Conservation (phyloP, 2,113 vertebrate genomes). For the Fukomys damarensis region DNA sequence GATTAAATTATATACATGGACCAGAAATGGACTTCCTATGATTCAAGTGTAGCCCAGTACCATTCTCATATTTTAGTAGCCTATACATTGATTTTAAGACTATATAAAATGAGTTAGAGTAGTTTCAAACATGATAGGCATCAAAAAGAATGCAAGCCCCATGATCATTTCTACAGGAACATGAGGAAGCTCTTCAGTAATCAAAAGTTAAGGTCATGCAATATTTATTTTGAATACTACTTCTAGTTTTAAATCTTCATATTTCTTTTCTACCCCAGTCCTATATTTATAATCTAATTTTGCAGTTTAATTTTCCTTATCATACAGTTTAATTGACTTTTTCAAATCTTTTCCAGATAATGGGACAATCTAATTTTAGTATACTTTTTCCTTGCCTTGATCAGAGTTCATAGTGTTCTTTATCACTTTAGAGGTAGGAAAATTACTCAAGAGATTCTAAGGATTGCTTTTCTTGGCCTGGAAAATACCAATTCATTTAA, state of each 20-base stretch:
- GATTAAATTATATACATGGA: conserved; percentile 34
- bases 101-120: conserved; percentile 7
- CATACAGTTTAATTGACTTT: background rate
- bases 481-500: background rate
- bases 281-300: background rate
- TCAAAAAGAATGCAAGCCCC: conserved; percentile 22
- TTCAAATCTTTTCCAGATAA: background rate
- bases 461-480: background rate
- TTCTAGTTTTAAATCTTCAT: background rate
- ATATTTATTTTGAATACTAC: background rate
- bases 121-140: background rate
- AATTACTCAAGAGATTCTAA: background rate
- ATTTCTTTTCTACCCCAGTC: background rate
- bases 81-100: conserved; percentile 58
- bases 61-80: conserved; percentile 14
- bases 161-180: background rate
- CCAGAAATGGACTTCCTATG: conserved; percentile 27
- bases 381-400: background rate
- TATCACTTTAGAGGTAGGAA: background rate
- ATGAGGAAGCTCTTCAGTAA: background rate
- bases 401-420: background rate
- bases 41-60: background rate
- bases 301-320: background rate
- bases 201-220: background rate
- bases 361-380: background rate